These are phyloP conservation scores for Temnothorax unifasciatus DNA, from an alignment of 2,888 invertebrate species.

Conservation along the genomic window DNA sequence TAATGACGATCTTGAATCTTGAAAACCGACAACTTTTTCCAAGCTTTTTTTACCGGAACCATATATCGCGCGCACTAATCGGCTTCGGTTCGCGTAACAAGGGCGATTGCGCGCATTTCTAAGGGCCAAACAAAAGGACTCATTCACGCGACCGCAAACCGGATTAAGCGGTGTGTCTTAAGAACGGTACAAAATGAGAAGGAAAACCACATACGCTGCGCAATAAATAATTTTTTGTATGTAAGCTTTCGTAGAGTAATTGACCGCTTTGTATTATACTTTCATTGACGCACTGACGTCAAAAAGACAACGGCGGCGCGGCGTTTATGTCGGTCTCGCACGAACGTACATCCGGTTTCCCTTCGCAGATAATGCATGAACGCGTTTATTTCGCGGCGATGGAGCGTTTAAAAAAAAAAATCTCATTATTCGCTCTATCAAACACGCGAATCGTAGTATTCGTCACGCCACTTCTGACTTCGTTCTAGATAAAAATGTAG, in stretches of 20 bases:
- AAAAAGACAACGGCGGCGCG: conserved; percentile 5
- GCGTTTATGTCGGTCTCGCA: conserved; percentile 44
- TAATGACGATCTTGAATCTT: conserved; percentile 14
- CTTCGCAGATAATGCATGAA: conserved; percentile 52
- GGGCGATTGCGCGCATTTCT: not conserved
- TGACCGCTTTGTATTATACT: too few species aligned
- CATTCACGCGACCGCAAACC: not conserved
- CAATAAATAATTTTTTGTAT: not conserved
- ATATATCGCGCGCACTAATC: not conserved
- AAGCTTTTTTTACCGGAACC: not conserved
- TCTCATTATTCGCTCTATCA: not conserved
- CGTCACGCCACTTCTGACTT: not conserved
- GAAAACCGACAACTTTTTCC: not conserved
- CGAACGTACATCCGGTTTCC: conserved; percentile 59
- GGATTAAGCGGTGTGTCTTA: not conserved
- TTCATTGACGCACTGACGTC: not conserved
- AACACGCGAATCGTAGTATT: not conserved
- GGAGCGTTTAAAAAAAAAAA: conserved; percentile 30
- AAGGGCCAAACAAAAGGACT: not conserved
- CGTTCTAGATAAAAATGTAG: not conserved
- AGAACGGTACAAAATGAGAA: not conserved
- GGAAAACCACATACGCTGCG: not conserved
- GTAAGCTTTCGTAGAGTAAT: not conserved
- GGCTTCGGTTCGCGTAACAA: not conserved
- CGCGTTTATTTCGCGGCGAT: conserved; percentile 6